Percentiles rank a stretch among this genome's conserved stretches.
These are phyloP conservation scores for Stenichneumon culpator DNA, from an alignment of 2,888 invertebrate species.

Conservation along the genomic window DNA sequence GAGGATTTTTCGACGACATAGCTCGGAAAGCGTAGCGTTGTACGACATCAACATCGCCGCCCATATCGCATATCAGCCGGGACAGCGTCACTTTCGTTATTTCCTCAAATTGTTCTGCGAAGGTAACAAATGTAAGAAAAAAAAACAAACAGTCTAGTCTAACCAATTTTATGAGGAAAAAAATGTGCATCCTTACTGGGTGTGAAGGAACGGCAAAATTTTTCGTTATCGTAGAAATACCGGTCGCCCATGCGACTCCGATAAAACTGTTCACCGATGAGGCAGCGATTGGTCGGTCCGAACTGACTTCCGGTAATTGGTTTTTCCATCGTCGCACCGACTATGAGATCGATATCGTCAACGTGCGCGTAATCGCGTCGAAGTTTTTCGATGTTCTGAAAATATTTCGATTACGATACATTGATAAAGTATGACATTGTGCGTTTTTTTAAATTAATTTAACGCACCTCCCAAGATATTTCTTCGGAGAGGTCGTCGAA, in stretches of 20 bases:
- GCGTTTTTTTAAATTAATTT: not conserved
- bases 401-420: conserved; percentile 9
- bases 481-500: conserved; percentile 82
- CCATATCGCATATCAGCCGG: conserved; percentile 84
- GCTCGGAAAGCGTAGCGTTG: conserved; percentile 87
- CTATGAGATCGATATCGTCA: conserved; percentile 86
- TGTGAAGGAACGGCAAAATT: conserved; percentile 79
- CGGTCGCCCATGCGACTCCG: conserved; percentile 86
- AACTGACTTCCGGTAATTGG: conserved; percentile 85
- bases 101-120: conserved; percentile 83
- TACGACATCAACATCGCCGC: conserved; percentile 82
- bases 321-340: conserved; percentile 86
- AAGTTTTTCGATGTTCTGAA: conserved; percentile 81
- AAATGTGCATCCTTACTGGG: conserved; percentile 73
- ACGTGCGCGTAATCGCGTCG: conserved; percentile 83
- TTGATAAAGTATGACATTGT: not conserved
- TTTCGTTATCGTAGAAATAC: conserved; percentile 85
- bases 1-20: conserved; percentile 81
- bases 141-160: not conserved
- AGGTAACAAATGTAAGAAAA: conserved; percentile 49
- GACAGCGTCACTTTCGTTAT: conserved; percentile 84
- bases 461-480: conserved; percentile 81
- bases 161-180: not conserved
- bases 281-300: conserved; percentile 87
- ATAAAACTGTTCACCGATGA: conserved; percentile 86